A percentile compares a stretch with the other conserved stretches of the same genome.
phyloP scores from a whole-genome alignment of 1,140 invertebrate species.

The Trichoplusia ni region DNA sequence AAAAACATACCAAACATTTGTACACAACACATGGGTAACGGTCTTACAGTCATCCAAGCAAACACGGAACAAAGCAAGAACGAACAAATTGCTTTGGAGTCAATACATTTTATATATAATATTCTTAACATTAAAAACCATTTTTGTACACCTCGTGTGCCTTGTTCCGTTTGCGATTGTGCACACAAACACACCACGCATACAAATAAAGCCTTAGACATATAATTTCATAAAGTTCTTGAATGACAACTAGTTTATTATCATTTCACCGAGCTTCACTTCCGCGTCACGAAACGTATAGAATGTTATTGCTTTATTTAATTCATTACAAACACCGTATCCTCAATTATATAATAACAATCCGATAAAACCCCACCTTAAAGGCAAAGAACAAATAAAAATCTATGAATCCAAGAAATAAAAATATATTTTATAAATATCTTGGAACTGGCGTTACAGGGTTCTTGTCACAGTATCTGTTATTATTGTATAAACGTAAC shows the following conservation, averaged over 20 bases:
- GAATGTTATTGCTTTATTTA: slow-evolving; percentile 9
- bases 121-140: too few species aligned
- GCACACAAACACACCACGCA: slow-evolving; percentile 2
- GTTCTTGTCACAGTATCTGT: background rate
- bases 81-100: slow-evolving; percentile 9
- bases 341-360: slow-evolving; percentile 2
- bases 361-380: slow-evolving; percentile 14
- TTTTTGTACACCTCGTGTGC: background rate
- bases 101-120: background rate
- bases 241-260: background rate
- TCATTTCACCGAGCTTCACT: slow-evolving; percentile 14
- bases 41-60: background rate
- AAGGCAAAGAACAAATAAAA: slow-evolving; percentile 14
- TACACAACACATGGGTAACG: slow-evolving; percentile 14
- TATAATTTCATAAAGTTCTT: slow-evolving; percentile 7
- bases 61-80: slow-evolving; percentile 2
- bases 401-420: slow-evolving; percentile 12
- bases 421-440: slow-evolving; percentile 22
- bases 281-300: background rate
- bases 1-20: slow-evolving; percentile 13
- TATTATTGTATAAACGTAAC: slow-evolving; percentile 1
- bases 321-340: background rate
- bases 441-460: slow-evolving; percentile 7
- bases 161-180: background rate
- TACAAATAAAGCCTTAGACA: background rate